Percentiles rank a stretch among this genome's conserved stretches.
These are phyloP conservation scores for Echinarachnius parma DNA, from an alignment of 53 echinoderm and acorn worm genomes.

Conservation along the genomic window DNA sequence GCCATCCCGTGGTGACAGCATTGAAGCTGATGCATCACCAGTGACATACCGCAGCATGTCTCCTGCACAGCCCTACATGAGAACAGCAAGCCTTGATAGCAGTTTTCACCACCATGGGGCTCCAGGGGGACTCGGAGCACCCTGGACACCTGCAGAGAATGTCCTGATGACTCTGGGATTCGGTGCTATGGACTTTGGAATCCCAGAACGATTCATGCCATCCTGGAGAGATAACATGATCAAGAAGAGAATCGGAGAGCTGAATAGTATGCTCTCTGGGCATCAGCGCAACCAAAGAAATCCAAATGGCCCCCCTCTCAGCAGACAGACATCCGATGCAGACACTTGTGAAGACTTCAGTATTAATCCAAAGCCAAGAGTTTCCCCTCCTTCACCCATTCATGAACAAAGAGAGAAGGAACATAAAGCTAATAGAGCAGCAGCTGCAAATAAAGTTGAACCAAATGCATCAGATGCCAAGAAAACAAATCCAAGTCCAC, in stretches of 20 bases:
- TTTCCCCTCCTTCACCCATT: slow-evolving; percentile 30
- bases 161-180: slow-evolving; percentile 88
- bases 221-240: slow-evolving; percentile 79
- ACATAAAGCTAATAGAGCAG: background rate
- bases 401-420: slow-evolving; percentile 23
- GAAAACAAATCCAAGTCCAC: slow-evolving; percentile 14
- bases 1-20: slow-evolving; percentile 3
- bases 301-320: slow-evolving; percentile 9
- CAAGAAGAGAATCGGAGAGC: slow-evolving; percentile 59
- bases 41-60: slow-evolving; percentile 51
- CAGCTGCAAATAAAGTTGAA: background rate
- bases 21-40: slow-evolving; percentile 38
- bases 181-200: slow-evolving; percentile 73
- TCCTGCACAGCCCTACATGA: slow-evolving; percentile 35
- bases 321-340: slow-evolving; percentile 34
- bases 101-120: slow-evolving; percentile 30
- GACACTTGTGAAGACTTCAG: slow-evolving; percentile 32
- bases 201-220: slow-evolving; percentile 81
- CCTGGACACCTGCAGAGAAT: slow-evolving; percentile 77
- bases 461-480: slow-evolving; percentile 4
- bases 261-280: slow-evolving; percentile 57
- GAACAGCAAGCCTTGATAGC: slow-evolving; percentile 80
- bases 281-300: slow-evolving; percentile 23
- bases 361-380: slow-evolving; percentile 9
- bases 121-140: slow-evolving; percentile 41